Base-by-base conservation (phyloP, 2,113 vertebrate genomes). In the Passer domesticus region DNA sequence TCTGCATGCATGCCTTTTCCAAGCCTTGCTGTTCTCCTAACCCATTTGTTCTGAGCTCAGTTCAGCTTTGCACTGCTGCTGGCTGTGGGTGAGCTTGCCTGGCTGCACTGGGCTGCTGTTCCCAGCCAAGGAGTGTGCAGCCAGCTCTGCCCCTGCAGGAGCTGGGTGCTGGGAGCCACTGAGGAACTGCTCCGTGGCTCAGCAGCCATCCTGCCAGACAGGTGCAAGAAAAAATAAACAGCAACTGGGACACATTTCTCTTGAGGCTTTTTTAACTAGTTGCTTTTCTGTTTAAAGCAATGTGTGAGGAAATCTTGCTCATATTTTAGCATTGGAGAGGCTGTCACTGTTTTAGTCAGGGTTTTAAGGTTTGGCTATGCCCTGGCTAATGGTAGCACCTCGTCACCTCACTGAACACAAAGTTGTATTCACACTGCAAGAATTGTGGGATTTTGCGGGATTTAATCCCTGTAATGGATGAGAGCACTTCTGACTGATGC, bases 221-320 rank as follows among this genome's bases (percentile, higher is more conserved):
- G 16, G 30, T 44, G n/a, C 53, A 87, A 53, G 33, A 37, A 89
- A 59, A 64, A 50, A 28, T 7, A 55, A 87, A 23, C 30, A 60
- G 47, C 50, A 74, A 13, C 46, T 16, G 27, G 22, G 15, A 58
- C 23, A 62, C 22, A 13, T 63, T 63, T 91, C 11, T 15, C 41
- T 18, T 56, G 30, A 79, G 25, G 3, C 0, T 10, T 35, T 60
- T 62, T 41, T 4, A 56, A 67, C 35, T 62, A 16, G 18, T 15
- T 86, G 39, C 22, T 82, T 82, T 96, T 90, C 85, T 11, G 5
- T 72, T 83, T 70, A 83, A 89, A 58, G 49, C 27, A 6, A 47
- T 67, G 33, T 0, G 28, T 23, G 23, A 90, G 25, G 23, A 21
- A 49, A 35, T 23, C 52, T 72, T 74, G 31, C n/a, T 31, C 28